phyloP scores from a whole-genome alignment of 2,113 vertebrate species.

The Leptocoma aspasia region DNA sequence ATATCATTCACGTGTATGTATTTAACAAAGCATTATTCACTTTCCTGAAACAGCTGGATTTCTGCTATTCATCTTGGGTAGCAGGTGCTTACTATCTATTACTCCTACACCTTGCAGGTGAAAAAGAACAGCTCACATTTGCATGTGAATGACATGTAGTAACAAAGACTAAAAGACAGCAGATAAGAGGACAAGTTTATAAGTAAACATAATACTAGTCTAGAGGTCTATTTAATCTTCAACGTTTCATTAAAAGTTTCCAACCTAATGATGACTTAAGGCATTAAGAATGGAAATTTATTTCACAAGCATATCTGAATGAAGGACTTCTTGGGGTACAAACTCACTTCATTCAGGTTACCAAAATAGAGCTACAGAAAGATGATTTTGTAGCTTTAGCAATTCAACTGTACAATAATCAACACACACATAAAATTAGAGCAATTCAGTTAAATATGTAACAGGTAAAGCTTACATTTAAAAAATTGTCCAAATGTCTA shows the following conservation, averaged over 20 bases:
- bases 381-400: not conserved
- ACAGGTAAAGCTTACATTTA: not conserved
- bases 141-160: not conserved
- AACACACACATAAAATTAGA: not conserved
- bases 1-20: not conserved
- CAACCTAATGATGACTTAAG: not conserved
- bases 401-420: not conserved
- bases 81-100: not conserved
- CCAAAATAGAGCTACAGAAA: not conserved
- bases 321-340: not conserved
- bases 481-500: not conserved
- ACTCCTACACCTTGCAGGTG: not conserved
- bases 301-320: not conserved
- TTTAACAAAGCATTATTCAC: not conserved
- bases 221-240: not conserved
- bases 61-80: not conserved
- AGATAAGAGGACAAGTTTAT: not conserved
- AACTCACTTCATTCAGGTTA: not conserved
- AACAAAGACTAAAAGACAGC: not conserved
- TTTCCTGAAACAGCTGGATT: not conserved
- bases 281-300: not conserved
- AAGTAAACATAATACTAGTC: not conserved
- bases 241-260: not conserved
- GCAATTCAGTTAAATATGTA: not conserved
- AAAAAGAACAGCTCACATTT: not conserved